phyloP scores from a whole-genome alignment of 2,888 invertebrate genomes.

The Eustalomyia histrio region DNA sequence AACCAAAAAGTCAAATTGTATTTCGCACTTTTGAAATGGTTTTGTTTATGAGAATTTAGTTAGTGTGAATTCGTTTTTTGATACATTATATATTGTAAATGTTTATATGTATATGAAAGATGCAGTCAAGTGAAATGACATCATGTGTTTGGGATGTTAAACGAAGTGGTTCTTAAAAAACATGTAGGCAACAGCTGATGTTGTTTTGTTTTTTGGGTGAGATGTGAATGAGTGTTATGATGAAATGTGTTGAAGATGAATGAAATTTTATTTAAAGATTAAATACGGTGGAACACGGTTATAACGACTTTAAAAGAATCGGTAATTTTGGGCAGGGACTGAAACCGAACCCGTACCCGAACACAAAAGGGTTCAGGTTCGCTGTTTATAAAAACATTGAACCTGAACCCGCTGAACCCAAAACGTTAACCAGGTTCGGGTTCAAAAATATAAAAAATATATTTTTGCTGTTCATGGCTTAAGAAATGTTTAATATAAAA shows the following conservation, averaged over 20 bases:
- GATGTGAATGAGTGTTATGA: conserved; percentile 24
- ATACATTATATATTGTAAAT: conserved; percentile 2
- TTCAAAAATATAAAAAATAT: too few species aligned
- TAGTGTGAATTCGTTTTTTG: conserved; percentile 33
- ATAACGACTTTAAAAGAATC: too few species aligned
- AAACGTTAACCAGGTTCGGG: too few species aligned
- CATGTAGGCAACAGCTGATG: conserved; percentile 67
- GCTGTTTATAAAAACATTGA: too few species aligned
- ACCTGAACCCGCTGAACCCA: too few species aligned
- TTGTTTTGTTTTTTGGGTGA: conserved; percentile 29
- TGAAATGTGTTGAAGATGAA: conserved; percentile 23
- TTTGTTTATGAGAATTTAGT: conserved; percentile 53
- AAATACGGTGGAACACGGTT: too few species aligned
- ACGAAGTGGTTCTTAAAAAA: conserved; percentile 47
- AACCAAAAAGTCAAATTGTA: conserved; percentile 62
- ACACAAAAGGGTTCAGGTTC: too few species aligned
- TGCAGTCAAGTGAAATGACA: conserved; percentile 76
- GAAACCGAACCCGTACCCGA: too few species aligned
- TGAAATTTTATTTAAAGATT: background rate
- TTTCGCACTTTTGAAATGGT: conserved; percentile 63
- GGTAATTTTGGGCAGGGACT: too few species aligned
- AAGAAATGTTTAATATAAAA: too few species aligned
- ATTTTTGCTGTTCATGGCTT: too few species aligned
- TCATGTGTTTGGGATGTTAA: conserved; percentile 70
- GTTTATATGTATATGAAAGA: conserved; percentile 26